These are phyloP conservation scores for Megaptera novaeangliae DNA, from an alignment of 2,113 vertebrate genomes.

Conservation along the genomic window DNA sequence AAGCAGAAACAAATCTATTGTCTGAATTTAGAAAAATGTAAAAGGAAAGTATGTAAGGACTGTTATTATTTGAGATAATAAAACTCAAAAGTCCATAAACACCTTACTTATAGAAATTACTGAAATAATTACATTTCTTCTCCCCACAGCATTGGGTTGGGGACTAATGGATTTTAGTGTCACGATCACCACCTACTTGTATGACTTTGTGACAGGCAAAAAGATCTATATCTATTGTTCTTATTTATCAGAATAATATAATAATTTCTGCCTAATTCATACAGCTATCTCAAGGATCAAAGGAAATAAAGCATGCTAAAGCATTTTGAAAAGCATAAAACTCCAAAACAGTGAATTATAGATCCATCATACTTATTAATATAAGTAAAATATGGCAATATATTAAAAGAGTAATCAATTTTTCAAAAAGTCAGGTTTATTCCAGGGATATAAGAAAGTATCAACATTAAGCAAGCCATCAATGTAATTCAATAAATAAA, in stretches of 20 bases:
- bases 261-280: background rate
- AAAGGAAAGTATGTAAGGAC: background rate
- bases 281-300: background rate
- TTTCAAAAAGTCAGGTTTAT: background rate
- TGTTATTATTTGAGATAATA: conserved; percentile 10
- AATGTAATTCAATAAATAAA: background rate
- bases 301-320: background rate
- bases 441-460: background rate
- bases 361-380: background rate
- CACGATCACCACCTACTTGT: background rate
- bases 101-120: background rate
- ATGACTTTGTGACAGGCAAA: background rate
- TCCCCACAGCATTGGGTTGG: background rate
- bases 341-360: background rate
- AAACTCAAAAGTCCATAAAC: background rate
- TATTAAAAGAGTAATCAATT: background rate
- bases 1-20: background rate
- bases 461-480: background rate
- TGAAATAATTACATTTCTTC: background rate
- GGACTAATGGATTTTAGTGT: background rate
- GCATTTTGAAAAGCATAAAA: background rate
- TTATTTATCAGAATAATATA: background rate
- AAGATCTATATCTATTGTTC: background rate
- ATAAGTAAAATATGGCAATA: background rate
- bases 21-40: background rate